phyloP scores from a whole-genome alignment of 2,797 vertebrate species.

The Dallia pectoralis region DNA sequence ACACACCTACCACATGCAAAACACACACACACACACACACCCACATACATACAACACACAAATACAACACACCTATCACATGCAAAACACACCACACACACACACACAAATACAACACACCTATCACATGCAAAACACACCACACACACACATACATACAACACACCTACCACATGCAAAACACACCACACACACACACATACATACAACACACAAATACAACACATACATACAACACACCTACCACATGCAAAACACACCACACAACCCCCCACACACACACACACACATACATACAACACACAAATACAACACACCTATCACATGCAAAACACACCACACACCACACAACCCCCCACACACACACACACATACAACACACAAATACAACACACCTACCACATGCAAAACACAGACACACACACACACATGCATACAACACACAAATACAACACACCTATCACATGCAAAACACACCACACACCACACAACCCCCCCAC shows the following conservation, averaged over 20 bases:
- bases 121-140: not conserved
- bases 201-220: not conserved
- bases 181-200: too few species aligned
- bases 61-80: not conserved
- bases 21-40: not conserved
- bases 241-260: too few species aligned
- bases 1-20: constrained; percentile 1
- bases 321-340: not conserved
- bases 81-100: too few species aligned
- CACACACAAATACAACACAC: not conserved
- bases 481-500: too few species aligned
- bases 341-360: too few species aligned
- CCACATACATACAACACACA: too few species aligned
- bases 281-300: constrained; percentile 11
- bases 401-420: not conserved
- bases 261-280: not conserved
- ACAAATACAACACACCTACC: not conserved
- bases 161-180: constrained; percentile 3
- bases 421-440: too few species aligned
- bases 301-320: not conserved
- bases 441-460: not conserved
- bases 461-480: not conserved
- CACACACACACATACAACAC: not conserved
- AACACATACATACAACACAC: not conserved
- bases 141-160: too few species aligned